These are phyloP conservation scores for Tonatia bakeri DNA, from an alignment of 2,113 vertebrate species.

Conservation along the genomic window DNA sequence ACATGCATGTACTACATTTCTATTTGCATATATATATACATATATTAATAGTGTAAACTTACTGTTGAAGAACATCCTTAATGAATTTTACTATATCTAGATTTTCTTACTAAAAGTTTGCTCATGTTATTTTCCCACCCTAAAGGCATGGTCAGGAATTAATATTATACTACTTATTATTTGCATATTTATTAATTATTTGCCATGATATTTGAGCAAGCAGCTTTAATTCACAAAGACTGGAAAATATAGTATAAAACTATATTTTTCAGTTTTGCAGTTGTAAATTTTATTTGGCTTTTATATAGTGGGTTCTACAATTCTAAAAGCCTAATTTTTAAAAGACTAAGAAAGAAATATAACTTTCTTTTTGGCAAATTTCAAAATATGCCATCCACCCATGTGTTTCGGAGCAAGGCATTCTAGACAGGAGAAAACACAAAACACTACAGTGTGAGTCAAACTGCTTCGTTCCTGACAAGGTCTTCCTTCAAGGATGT, in stretches of 20 bases:
- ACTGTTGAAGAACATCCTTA: not conserved
- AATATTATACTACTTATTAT: not conserved
- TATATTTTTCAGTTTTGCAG: not conserved
- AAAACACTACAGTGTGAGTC: not conserved
- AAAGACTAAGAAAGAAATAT: not conserved
- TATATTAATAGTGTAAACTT: not conserved
- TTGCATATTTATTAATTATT: not conserved
- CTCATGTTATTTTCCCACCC: not conserved
- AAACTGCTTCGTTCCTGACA: slow-evolving; percentile 34
- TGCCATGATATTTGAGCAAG: not conserved
- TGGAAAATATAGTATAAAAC: not conserved
- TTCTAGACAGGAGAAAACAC: not conserved
- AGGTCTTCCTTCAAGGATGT: slow-evolving; percentile 68
- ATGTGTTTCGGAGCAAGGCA: not conserved
- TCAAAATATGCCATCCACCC: not conserved
- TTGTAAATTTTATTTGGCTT: slow-evolving; percentile 8
- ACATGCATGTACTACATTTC: not conserved
- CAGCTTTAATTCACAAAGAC: slow-evolving; percentile 39
- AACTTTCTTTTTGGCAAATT: not conserved
- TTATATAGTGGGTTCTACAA: not conserved
- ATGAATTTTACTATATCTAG: not conserved
- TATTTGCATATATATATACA: not conserved
- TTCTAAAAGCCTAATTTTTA: slow-evolving; percentile 15
- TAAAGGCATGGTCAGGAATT: slow-evolving; percentile 1
- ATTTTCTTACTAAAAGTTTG: not conserved